Conservation (phyloP, 2,888 invertebrate species). For the Drosophila incognita region DNA sequence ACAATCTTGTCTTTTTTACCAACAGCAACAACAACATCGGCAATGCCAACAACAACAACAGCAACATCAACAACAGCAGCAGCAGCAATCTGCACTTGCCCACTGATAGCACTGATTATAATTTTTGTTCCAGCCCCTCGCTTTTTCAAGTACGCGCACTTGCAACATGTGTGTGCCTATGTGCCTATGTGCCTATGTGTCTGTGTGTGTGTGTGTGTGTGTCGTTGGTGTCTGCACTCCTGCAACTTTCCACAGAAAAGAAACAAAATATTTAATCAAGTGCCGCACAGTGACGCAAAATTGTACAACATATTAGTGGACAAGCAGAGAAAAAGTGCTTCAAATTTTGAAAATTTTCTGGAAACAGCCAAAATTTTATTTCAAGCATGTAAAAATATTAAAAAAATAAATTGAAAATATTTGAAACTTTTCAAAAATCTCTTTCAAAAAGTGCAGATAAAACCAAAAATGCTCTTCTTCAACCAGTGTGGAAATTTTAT, state of each 20-base stretch:
- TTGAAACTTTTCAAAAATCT: not conserved
- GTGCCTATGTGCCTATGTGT: not conserved
- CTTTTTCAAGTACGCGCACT: constrained; percentile 35
- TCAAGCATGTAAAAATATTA: too few relatives aligned
- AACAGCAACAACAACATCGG: constrained; percentile 16
- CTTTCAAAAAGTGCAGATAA: not conserved
- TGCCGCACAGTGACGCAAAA: constrained; percentile 45
- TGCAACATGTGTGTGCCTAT: constrained; percentile 23
- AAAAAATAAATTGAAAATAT: too few relatives aligned
- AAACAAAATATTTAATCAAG: constrained; percentile 66
- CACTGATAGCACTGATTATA: constrained; percentile 76
- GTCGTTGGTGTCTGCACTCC: constrained; percentile 23
- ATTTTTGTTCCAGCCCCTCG: constrained; percentile 59
- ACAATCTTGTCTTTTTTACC: constrained; percentile 45
- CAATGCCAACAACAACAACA: constrained; percentile 13
- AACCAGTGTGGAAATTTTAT: constrained; percentile 18
- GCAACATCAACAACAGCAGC: constrained; percentile 18
- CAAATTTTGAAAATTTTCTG: not conserved
- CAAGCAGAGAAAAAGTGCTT: not conserved
- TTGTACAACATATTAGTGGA: not conserved
- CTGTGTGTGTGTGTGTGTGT: constrained; percentile 10
- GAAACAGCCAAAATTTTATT: not conserved
- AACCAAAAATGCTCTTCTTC: not conserved
- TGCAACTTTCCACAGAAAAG: constrained; percentile 64
- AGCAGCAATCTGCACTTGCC: constrained; percentile 41